Base-by-base conservation (phyloP, 2,113 vertebrate genomes). In the Chaetodon auriga region DNA sequence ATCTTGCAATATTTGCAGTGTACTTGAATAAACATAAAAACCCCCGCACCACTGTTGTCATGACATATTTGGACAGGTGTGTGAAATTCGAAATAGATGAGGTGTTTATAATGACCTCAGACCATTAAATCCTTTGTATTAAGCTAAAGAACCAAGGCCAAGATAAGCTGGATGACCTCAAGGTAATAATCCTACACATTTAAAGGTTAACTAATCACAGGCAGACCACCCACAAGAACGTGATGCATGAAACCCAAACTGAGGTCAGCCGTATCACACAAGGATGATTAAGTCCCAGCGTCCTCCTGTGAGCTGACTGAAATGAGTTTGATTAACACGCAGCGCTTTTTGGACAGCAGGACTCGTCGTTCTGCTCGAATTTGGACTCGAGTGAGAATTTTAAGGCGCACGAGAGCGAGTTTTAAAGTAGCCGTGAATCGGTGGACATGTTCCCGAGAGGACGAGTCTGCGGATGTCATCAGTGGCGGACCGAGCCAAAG, bases 401-500 rank as follows among this genome's bases (percentile, higher is more conserved):
- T 57, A 87, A 61, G 62, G 72, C 68, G 3, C 78, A 70, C 70
- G 9, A n/a, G 78, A 84, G 87, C 53, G 71, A 10, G 62, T 71
- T 82, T 75, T 54, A 53, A 89, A 82, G 72, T 64, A 82, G 69
- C 78, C 78, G 69, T 71, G 66, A 74, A 78, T 81, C 45, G 43
- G 80, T 82, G 55, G 86, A 92, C 89, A 85, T 83, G 82, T 80
- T 86, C 87, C 87, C 70, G 2, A n/a, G 90, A 86, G 83, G 70
- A 73, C 11, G 68, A 46, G 83, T 83, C 93, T 95, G 94, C 30
- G 84, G 89, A 92, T 94, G 89, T 93, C 92, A 95, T 95, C 94
- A 94, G 89, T 76, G 79, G 55, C 45, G 62, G 43, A 70, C 71
- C 23, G 80, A 84, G 73, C 85, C 70, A 43, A 18, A 57, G 84